These are phyloP conservation scores for Sapayoa aenigma DNA, from an alignment of 2,113 vertebrate species.

Conservation along the genomic window DNA sequence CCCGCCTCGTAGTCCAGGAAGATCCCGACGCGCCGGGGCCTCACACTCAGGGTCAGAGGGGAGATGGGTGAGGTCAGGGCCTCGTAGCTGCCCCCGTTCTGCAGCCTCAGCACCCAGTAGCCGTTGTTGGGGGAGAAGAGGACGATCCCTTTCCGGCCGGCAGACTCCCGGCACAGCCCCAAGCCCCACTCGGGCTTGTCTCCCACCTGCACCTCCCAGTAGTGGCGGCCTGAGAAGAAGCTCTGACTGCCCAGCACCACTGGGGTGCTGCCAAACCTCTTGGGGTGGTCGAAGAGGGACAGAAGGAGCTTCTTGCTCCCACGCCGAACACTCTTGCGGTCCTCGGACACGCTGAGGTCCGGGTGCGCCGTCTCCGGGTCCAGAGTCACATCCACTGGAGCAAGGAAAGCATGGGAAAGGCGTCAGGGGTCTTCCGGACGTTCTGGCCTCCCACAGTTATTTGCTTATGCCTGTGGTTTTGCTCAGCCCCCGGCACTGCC, in stretches of 20 bases:
- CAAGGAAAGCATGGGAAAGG: not conserved
- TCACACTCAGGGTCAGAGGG: conserved; percentile 44
- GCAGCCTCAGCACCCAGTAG: conserved; percentile 84
- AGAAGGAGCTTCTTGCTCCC: conserved; percentile 72
- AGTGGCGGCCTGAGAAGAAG: conserved; percentile 76
- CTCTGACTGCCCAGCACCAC: conserved; percentile 79
- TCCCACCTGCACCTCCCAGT: conserved; percentile 88
- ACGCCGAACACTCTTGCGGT: conserved; percentile 75
- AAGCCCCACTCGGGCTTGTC: conserved; percentile 84
- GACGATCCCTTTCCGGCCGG: conserved; percentile 77
- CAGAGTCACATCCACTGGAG: conserved; percentile 65
- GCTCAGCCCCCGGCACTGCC: not conserved
- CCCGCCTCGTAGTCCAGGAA: conserved; percentile 84
- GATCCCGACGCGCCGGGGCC: conserved; percentile 73
- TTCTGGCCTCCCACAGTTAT: not conserved
- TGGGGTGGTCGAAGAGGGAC: conserved; percentile 62
- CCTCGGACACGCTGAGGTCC: conserved; percentile 72
- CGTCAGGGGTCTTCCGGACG: not conserved
- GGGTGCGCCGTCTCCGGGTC: conserved; percentile 77
- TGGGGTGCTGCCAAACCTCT: conserved; percentile 72
- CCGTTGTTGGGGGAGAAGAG: conserved; percentile 81
- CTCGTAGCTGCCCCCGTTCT: conserved; percentile 70
- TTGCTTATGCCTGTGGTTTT: not conserved
- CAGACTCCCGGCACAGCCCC: conserved; percentile 78
- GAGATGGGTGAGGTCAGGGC: conserved; percentile 74